phyloP scores from a whole-genome alignment of 2,113 vertebrate species.

The Felis chaus region DNA sequence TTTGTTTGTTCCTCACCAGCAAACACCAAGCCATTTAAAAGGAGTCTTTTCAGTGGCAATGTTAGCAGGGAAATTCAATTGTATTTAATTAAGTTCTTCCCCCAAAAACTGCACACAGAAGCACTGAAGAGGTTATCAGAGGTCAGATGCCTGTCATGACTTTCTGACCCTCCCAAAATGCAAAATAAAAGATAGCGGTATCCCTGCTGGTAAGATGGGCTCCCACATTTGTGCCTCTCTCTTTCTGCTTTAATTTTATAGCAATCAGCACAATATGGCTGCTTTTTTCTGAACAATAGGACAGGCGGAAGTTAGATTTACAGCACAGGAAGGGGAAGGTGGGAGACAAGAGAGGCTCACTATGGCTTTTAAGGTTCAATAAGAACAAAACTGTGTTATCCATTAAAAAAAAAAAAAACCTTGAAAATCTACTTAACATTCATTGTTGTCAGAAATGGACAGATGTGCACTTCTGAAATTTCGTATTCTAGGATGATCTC shows the following conservation, averaged over 20 bases:
- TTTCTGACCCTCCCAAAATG: constrained; percentile 94
- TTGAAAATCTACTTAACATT: constrained; percentile 87
- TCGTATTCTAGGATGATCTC: constrained; percentile 68
- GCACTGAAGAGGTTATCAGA: constrained; percentile 87
- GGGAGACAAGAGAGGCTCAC: constrained; percentile 83
- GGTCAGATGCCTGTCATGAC: constrained; percentile 94
- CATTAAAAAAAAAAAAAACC: constrained; percentile 82
- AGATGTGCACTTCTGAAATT: constrained; percentile 81
- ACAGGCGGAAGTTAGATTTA: constrained; percentile 91
- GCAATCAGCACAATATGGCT: constrained; percentile 95
- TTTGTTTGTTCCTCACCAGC: constrained; percentile 86
- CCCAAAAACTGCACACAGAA: constrained; percentile 85
- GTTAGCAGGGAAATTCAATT: constrained; percentile 92
- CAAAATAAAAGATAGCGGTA: constrained; percentile 88
- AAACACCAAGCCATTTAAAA: constrained; percentile 88
- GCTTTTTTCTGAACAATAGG: constrained; percentile 89
- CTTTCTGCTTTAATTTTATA: constrained; percentile 96
- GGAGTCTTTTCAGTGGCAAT: constrained; percentile 90
- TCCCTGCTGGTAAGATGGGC: constrained; percentile 90
- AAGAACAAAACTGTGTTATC: constrained; percentile 86
- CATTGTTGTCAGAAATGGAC: constrained; percentile 85
- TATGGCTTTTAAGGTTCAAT: constrained; percentile 87
- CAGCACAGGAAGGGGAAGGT: constrained; percentile 85
- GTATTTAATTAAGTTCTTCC: constrained; percentile 95
- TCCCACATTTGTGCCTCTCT: constrained; percentile 85